These are phyloP conservation scores for Syngnathus rostellatus DNA, from an alignment of 2,797 vertebrate genomes.

Conservation along the genomic window DNA sequence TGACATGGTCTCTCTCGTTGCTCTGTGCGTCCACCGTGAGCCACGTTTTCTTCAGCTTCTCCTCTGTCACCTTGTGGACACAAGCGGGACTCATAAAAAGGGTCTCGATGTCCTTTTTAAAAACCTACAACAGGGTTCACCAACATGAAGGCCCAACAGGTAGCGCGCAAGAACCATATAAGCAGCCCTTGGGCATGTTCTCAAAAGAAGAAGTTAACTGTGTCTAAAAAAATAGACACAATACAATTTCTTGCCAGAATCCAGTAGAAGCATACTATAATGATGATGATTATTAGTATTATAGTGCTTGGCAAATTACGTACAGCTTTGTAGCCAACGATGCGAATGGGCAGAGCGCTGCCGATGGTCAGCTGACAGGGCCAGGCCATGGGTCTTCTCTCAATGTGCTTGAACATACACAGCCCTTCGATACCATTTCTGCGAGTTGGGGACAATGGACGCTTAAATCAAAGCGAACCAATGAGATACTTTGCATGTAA, in stretches of 20 bases:
- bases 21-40: constrained; percentile 80
- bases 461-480: neutral
- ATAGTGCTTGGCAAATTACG: constrained; percentile 43
- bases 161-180: neutral
- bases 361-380: constrained; percentile 88
- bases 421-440: constrained; percentile 84
- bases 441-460: constrained; percentile 19
- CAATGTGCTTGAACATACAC: constrained; percentile 82
- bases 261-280: too few species aligned
- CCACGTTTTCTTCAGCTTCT: constrained; percentile 83
- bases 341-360: constrained; percentile 79
- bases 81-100: neutral
- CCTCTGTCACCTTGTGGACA: constrained; percentile 74
- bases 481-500: neutral
- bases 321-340: constrained; percentile 90
- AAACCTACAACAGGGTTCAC: neutral
- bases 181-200: too few species aligned
- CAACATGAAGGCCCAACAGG: neutral
- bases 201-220: too few species aligned
- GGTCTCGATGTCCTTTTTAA: neutral
- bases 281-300: too few species aligned
- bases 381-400: constrained; percentile 77
- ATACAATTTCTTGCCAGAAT: too few species aligned
- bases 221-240: too few species aligned
- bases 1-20: constrained; percentile 74